Conservation (phyloP, 23 tunicate genomes). For the Halocynthia roretzi region DNA sequence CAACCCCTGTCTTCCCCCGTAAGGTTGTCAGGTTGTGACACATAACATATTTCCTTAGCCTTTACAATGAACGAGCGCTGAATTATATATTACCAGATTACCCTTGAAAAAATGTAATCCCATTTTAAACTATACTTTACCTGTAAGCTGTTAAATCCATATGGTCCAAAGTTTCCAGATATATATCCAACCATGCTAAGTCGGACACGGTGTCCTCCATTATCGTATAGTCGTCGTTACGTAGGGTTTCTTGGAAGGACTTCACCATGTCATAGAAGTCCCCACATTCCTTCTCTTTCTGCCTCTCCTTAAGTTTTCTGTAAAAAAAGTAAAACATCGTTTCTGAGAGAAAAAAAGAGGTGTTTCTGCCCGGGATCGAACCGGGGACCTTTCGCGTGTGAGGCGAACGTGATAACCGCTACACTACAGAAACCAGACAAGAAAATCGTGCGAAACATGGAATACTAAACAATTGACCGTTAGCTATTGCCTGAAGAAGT, state of each 20-base stretch:
- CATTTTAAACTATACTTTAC: constrained; percentile 17
- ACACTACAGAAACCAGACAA: constrained; percentile 29
- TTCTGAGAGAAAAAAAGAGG: not conserved
- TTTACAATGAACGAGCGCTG: too few relatives aligned
- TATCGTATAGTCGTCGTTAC: constrained; percentile 69
- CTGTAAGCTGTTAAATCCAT: constrained; percentile 45
- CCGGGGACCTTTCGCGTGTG: constrained; percentile 60
- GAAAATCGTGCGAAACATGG: too few relatives aligned
- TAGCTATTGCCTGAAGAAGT: too few relatives aligned
- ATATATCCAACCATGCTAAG: constrained; percentile 67
- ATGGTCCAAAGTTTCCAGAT: constrained; percentile 85
- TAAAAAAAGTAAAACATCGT: not conserved
- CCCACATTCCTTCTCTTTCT: constrained; percentile 68
- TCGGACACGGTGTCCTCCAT: constrained; percentile 62
- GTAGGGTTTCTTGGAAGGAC: constrained; percentile 65
- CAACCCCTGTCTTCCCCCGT: too few relatives aligned
- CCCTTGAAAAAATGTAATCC: too few relatives aligned
- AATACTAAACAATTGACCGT: too few relatives aligned
- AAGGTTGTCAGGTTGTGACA: too few relatives aligned
- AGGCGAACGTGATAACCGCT: constrained; percentile 62
- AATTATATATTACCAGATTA: too few relatives aligned
- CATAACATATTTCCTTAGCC: too few relatives aligned
- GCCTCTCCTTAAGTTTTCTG: constrained; percentile 70
- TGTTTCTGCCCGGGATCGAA: constrained; percentile 76
- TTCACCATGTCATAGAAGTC: constrained; percentile 89